Base-by-base conservation (phyloP, 2,888 invertebrate species). In the Abrostola tripartita region DNA sequence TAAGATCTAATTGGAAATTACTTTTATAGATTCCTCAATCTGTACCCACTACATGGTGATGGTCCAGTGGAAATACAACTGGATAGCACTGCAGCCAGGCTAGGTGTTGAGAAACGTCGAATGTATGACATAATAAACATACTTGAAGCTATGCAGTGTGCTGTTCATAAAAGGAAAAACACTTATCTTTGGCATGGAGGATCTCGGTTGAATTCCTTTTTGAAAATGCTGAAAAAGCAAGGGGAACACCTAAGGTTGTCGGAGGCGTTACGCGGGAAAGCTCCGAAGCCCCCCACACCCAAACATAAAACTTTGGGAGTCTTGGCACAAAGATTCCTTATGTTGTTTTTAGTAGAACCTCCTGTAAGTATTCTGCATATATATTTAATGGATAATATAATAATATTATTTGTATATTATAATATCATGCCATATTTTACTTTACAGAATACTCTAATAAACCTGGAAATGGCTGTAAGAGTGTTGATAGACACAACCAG, bases 61-160 rank as follows among this genome's bases (percentile, higher is more conserved):
- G 91, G 92, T 8, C 91, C 95, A 52, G 88, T 90, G 63, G 95
- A 95, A 86, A 96, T 96, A 74, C 96, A 96, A 73, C 84, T 96
- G 79, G 96, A 96, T 85, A 95, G 95, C 80, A 96, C 96, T 61
- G 96, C 96, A 52, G 95, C 95, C 81, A 91, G 94, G 74, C 85
- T 96, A 68, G 95, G 95, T 52, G 96, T 96, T 7, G 96, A 96
- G 81, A 95, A 96, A 74, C 90, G 97, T 41, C 92, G 97, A 80
- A 96, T 97, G 88, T 97, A 97, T 89, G 97, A 97, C 85, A 96
- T 97, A 74, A 96, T 97, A 61, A 97, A 97, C 89, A 96, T 97
- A 60, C 88, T 97, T 68, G 96, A 97, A 88, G 96, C 96, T 78
- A 95, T 97, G 85, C 96, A 96, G 78, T 96, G 96, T 91, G 96